Evolutionary conservation across 2,888 invertebrate species (phyloP).

Genomic region (Dynastes maya): DNA sequence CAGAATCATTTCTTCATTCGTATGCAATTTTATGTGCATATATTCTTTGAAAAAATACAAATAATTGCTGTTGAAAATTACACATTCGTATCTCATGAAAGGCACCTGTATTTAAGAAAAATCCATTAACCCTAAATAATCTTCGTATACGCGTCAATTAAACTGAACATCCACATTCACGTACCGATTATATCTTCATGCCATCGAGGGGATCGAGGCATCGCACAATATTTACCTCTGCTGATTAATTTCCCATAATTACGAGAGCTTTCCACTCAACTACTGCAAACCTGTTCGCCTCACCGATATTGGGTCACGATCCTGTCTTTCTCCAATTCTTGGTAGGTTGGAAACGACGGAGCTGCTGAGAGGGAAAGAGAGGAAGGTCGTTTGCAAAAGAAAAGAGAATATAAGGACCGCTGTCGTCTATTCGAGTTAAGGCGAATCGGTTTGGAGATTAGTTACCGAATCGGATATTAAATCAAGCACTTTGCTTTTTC

Average conservation of each 20-base stretch:
- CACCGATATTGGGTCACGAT: constrained; percentile 17
- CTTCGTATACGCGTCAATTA: neutral
- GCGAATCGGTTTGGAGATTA: constrained; percentile 23
- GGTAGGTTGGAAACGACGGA: neutral
- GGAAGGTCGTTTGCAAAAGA: neutral
- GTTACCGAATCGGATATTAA: constrained; percentile 20
- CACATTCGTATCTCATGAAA: neutral
- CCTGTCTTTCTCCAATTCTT: neutral
- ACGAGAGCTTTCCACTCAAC: constrained; percentile 19
- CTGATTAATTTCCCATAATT: constrained; percentile 34
- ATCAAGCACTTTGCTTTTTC: neutral
- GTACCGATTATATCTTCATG: neutral
- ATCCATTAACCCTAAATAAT: neutral
- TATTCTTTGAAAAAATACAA: neutral
- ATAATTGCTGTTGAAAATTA: neutral
- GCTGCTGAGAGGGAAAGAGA: neutral
- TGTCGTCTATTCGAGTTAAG: neutral
- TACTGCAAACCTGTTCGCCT: constrained; percentile 11
- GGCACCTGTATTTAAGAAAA: neutral
- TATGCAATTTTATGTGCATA: neutral
- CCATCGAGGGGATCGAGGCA: neutral
- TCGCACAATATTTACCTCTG: constrained; percentile 25
- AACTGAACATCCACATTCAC: neutral
- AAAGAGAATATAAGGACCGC: constrained; percentile 2
- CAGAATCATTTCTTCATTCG: neutral